A percentile compares a stretch with the other conserved stretches of the same genome.
These are phyloP conservation scores for Proteles cristata DNA, from an alignment of 2,113 vertebrate genomes.

Conservation along the genomic window DNA sequence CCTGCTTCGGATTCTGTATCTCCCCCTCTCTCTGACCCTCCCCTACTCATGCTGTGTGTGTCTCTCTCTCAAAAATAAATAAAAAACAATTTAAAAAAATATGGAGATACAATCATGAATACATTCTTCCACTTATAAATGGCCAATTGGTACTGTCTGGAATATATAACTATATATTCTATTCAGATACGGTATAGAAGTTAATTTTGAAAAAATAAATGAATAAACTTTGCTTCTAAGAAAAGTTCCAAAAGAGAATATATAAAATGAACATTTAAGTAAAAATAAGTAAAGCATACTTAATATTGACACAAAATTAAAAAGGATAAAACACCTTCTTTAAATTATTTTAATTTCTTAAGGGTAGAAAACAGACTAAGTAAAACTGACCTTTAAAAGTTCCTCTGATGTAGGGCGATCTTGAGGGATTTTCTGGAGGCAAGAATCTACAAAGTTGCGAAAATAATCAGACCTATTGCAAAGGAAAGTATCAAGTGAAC, in stretches of 20 bases:
- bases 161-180: conserved; percentile 42
- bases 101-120: neutral
- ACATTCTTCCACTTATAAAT: neutral
- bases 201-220: neutral
- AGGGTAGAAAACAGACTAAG: conserved; percentile 11
- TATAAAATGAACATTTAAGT: neutral
- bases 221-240: neutral
- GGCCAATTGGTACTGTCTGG: neutral
- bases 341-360: conserved; percentile 55
- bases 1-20: too few relatives aligned
- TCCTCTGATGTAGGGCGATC: conserved; percentile 98
- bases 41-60: too few relatives aligned
- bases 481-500: conserved; percentile 76
- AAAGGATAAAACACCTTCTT: neutral
- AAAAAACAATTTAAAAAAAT: too few relatives aligned
- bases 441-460: conserved; percentile 99
- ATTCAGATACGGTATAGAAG: neutral
- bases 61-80: too few relatives aligned
- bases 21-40: too few relatives aligned
- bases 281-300: neutral
- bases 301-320: neutral
- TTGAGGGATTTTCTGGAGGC: conserved; percentile 99
- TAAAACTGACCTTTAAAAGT: conserved; percentile 94
- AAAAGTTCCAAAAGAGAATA: neutral
- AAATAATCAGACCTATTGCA: conserved; percentile 97